phyloP scores from a whole-genome alignment of 2,888 invertebrate genomes.

The Erpobdella octoculata region DNA sequence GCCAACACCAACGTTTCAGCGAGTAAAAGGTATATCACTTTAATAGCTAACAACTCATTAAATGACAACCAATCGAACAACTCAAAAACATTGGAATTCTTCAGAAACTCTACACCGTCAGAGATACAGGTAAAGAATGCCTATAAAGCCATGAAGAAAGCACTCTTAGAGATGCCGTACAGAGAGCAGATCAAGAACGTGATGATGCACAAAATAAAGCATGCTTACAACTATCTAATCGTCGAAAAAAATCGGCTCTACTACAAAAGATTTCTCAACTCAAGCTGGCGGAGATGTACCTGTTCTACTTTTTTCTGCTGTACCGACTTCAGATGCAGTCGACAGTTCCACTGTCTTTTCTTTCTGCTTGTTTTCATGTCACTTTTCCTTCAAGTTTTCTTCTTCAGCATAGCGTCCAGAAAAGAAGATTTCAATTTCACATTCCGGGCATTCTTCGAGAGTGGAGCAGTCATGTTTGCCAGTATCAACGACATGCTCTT shows the following conservation, averaged over 20 bases:
- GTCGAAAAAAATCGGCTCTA: neutral
- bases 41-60: too few relatives aligned
- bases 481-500: neutral
- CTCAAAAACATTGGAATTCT: too few relatives aligned
- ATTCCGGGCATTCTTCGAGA: neutral
- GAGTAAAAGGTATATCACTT: too few relatives aligned
- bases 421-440: neutral
- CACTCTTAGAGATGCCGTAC: neutral
- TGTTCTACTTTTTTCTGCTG: neutral
- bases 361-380: neutral
- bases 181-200: neutral
- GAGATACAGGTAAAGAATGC: neutral
- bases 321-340: neutral
- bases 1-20: too few relatives aligned
- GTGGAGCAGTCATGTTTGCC: neutral
- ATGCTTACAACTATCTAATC: neutral
- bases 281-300: neutral
- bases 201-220: conserved; percentile 6
- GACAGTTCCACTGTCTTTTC: conserved; percentile 15
- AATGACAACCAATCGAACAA: too few relatives aligned
- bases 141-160: neutral
- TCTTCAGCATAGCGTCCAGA: neutral
- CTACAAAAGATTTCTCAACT: neutral
- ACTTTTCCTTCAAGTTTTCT: neutral
- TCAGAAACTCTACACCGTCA: neutral